Evolutionary conservation across 2,888 invertebrate genomes (phyloP), one percentile per base, ranked within the genome.

Genomic region (Cepaea hortensis): DNA sequence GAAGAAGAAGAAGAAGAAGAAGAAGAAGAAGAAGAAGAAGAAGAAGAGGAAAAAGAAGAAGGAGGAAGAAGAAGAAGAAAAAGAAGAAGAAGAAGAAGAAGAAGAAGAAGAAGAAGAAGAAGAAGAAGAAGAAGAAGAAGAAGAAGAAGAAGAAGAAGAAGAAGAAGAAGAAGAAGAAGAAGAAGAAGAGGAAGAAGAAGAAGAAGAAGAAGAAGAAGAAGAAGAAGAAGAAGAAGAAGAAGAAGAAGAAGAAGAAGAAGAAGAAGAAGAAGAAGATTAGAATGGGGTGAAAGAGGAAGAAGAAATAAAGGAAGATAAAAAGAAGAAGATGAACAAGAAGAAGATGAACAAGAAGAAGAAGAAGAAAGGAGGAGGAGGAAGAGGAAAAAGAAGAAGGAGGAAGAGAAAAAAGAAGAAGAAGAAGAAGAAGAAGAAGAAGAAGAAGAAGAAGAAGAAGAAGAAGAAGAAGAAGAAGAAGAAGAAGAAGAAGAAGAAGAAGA

Each of bases 81-180:
- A 55, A 55, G 0, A 55, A 55, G 55, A 55, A 55, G 55, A 11
- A 1, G 55, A 55, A 55, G 1, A 55, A 55, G 55, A 55, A 55
- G 55, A 55, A 55, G 55, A 55, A 0, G 11, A 55, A 55, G 0
- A 55, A 55, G 55, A 55, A 11, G 55, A 72, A 72, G 15, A 72
- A 72, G 72, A 72, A 72, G 13, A 6, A 72, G 35, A 35, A 0
- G 13, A 72, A 3, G 35, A 72, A 1, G 35, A n/a, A n/a, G n/a
- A n/a, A n/a, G n/a, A n/a, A n/a, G n/a, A n/a, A n/a, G n/a, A n/a
- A n/a, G n/a, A n/a, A 72, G 72, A 72, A 72, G 72, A 72, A 72
- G 72, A 72, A 72, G 72, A 72, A 72, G 72, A 72, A 72, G 72
- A 72, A 72, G 72, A 72, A 72, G 72, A 72, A 72, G 72, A 72